phyloP scores from a whole-genome alignment of 2,113 vertebrate species.

The Pampusana beccarii region DNA sequence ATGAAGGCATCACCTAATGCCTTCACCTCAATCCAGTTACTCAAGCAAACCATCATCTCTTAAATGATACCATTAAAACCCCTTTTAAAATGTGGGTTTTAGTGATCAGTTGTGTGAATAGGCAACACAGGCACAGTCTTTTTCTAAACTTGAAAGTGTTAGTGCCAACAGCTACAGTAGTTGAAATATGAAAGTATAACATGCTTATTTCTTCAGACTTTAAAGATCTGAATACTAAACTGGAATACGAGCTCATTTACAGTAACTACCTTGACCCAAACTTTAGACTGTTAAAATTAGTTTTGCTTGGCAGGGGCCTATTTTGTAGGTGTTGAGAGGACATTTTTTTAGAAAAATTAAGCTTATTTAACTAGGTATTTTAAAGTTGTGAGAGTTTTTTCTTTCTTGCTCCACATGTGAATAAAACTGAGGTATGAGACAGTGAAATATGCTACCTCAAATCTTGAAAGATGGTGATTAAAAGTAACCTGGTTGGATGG shows the following conservation, averaged over 20 bases:
- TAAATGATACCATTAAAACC: not conserved
- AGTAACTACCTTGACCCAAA: not conserved
- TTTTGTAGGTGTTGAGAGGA: not conserved
- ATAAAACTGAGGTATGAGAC: not conserved
- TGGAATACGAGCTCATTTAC: not conserved
- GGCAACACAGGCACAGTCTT: not conserved
- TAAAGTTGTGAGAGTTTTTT: not conserved
- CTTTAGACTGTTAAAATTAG: not conserved
- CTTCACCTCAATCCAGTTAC: not conserved
- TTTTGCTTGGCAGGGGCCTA: not conserved
- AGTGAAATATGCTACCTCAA: not conserved
- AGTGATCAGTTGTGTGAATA: not conserved
- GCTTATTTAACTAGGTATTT: not conserved
- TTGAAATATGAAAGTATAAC: not conserved
- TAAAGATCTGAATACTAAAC: not conserved
- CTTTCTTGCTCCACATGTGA: accelerated
- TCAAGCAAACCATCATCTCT: not conserved
- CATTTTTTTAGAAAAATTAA: not conserved
- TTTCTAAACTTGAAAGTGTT: not conserved
- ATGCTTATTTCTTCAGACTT: not conserved
- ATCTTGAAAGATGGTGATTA: not conserved
- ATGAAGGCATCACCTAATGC: not conserved
- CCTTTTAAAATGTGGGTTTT: not conserved
- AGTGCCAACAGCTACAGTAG: not conserved
- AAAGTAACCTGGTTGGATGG: not conserved